Conservation (phyloP, 2,888 invertebrate genomes). For the Vesta saturnalis region DNA sequence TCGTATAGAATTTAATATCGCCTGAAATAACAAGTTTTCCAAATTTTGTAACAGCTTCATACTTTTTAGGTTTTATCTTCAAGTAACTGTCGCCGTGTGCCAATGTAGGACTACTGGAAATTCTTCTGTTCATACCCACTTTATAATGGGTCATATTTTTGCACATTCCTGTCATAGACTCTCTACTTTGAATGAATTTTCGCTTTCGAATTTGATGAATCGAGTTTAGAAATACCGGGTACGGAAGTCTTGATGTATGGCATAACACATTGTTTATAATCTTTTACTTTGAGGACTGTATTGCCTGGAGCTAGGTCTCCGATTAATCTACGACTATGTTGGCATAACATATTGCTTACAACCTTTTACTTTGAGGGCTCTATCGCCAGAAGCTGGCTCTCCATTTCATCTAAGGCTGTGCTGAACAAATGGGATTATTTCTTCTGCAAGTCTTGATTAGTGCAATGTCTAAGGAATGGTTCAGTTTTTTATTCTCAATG, state of each 20-base stretch:
- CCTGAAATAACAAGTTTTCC: background rate
- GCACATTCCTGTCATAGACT: slow-evolving; percentile 20
- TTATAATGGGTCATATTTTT: too few relatives aligned
- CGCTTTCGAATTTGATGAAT: slow-evolving; percentile 12
- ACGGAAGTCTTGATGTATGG: slow-evolving; percentile 1
- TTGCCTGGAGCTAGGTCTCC: background rate
- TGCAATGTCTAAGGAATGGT: background rate
- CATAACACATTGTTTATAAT: background rate
- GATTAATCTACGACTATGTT: too few relatives aligned
- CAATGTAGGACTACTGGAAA: background rate
- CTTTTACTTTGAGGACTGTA: background rate
- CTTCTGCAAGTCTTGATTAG: slow-evolving; percentile 22
- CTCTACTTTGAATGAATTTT: background rate
- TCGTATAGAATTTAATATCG: too few relatives aligned
- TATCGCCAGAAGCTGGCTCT: too few relatives aligned
- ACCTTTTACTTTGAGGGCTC: too few relatives aligned
- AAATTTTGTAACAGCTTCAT: background rate
- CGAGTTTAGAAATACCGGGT: slow-evolving; percentile 20
- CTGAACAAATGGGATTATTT: slow-evolving; percentile 12
- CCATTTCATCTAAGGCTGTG: slow-evolving; percentile 11
- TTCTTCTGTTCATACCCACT: background rate
- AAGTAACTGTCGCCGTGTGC: background rate
- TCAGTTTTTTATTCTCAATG: background rate
- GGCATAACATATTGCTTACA: too few relatives aligned
- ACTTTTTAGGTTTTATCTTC: background rate